Evolutionary conservation across 2,797 vertebrate genomes (phyloP).

Genomic region (Bothrops alternatus): DNA sequence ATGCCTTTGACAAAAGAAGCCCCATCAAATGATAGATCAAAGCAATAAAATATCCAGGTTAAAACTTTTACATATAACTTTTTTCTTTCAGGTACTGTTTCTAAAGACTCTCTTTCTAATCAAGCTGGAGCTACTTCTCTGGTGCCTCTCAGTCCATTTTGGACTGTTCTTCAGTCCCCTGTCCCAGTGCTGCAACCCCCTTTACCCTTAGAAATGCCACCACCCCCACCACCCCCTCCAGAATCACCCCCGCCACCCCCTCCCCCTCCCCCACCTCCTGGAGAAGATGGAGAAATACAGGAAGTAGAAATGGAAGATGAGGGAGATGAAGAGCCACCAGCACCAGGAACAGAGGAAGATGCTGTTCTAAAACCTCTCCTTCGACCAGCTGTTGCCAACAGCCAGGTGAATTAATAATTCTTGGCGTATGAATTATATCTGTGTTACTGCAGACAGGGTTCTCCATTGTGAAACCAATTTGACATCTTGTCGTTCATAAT

Average conservation of each 20-base stretch:
- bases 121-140: constrained; percentile 70
- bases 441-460: not conserved
- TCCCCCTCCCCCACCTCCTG: constrained; percentile 81
- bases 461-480: not conserved
- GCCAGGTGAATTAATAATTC: constrained; percentile 72
- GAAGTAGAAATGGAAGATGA: constrained; percentile 98
- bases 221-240: constrained; percentile 85
- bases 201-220: constrained; percentile 78
- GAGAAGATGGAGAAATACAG: constrained; percentile 90
- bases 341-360: constrained; percentile 92
- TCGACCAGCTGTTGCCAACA: constrained; percentile 57
- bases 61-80: constrained; percentile 43
- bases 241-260: constrained; percentile 72
- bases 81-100: constrained; percentile 70
- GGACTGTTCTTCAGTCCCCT: constrained; percentile 78
- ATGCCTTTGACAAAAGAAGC: not conserved
- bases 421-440: not conserved
- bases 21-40: not conserved
- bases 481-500: not conserved
- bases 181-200: constrained; percentile 77
- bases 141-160: constrained; percentile 75
- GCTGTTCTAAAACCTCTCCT: constrained; percentile 71
- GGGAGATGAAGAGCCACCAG: constrained; percentile 89
- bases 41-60: not conserved
- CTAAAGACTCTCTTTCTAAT: constrained; percentile 73